Conservation (phyloP, 2,888 invertebrate species). For the Cataglyphis livida region DNA sequence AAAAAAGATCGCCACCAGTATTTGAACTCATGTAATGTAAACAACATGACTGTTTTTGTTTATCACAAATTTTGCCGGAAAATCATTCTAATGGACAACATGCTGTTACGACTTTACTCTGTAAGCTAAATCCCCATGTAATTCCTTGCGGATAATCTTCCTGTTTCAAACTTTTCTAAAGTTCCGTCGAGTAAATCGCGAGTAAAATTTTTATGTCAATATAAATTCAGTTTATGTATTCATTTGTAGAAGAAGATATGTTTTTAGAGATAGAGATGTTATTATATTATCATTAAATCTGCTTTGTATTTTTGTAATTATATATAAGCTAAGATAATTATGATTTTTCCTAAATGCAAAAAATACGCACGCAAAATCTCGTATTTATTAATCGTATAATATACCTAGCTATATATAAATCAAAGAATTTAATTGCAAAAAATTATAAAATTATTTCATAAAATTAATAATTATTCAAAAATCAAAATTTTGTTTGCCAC, state of each 20-base stretch:
- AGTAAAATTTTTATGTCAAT: not conserved
- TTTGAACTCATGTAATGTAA: not conserved
- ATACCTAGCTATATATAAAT: not conserved
- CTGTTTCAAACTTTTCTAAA: slow-evolving; percentile 44
- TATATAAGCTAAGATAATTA: not conserved
- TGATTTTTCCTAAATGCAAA: not conserved
- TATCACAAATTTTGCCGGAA: slow-evolving; percentile 71
- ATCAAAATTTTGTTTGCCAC: slow-evolving; percentile 18
- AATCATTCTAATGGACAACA: slow-evolving; percentile 69
- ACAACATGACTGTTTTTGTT: slow-evolving; percentile 51
- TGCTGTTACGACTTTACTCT: slow-evolving; percentile 45
- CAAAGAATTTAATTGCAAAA: not conserved
- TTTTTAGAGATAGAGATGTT: not conserved
- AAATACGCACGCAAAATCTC: not conserved
- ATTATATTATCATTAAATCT: not conserved
- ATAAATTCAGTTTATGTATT: not conserved
- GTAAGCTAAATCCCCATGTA: slow-evolving; percentile 56
- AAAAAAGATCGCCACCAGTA: not conserved
- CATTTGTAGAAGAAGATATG: not conserved
- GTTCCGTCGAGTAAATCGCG: not conserved
- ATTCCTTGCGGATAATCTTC: slow-evolving; percentile 52
- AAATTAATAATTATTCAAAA: slow-evolving; percentile 16
- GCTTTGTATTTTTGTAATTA: not conserved
- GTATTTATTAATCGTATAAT: too few relatives aligned
- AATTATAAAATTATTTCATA: not conserved